Evolutionary conservation across 2,113 vertebrate species (phyloP).

Genomic region (Pygoscelis antarcticus): DNA sequence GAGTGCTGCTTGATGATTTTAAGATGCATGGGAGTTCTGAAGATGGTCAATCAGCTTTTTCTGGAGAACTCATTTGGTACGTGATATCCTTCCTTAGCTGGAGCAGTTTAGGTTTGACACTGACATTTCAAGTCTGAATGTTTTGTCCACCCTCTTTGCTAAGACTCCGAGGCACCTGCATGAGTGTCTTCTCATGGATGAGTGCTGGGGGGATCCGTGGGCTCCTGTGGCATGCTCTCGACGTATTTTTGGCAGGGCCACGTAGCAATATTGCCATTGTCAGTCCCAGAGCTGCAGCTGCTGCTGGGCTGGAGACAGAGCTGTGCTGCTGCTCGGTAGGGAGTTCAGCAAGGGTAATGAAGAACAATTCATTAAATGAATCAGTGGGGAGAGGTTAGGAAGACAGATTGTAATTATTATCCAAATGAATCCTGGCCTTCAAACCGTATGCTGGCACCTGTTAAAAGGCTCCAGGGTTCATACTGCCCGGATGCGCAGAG

Average conservation of each 20-base stretch:
- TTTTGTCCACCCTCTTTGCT: not conserved
- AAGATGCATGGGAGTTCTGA: not conserved
- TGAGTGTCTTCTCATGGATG: accelerated
- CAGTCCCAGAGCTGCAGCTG: not conserved
- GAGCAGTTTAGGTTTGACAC: not conserved
- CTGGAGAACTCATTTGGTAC: not conserved
- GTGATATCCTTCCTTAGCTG: not conserved
- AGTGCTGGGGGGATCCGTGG: not conserved
- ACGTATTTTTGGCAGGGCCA: not conserved
- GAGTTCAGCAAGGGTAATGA: not conserved
- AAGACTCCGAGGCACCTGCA: not conserved
- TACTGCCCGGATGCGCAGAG: not conserved
- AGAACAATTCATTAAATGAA: not conserved
- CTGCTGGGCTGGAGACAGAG: not conserved
- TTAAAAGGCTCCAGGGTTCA: not conserved
- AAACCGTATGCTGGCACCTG: not conserved
- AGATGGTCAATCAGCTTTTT: not conserved
- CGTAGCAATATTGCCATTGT: accelerated
- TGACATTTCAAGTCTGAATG: not conserved
- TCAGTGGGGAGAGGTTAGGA: not conserved
- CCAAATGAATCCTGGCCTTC: not conserved
- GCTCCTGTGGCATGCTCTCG: not conserved
- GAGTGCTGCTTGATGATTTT: not conserved
- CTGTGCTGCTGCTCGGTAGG: not conserved
- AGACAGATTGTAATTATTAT: conserved; percentile 49